Conservation (phyloP, 2,113 vertebrate genomes). For the Cottus gobio region DNA sequence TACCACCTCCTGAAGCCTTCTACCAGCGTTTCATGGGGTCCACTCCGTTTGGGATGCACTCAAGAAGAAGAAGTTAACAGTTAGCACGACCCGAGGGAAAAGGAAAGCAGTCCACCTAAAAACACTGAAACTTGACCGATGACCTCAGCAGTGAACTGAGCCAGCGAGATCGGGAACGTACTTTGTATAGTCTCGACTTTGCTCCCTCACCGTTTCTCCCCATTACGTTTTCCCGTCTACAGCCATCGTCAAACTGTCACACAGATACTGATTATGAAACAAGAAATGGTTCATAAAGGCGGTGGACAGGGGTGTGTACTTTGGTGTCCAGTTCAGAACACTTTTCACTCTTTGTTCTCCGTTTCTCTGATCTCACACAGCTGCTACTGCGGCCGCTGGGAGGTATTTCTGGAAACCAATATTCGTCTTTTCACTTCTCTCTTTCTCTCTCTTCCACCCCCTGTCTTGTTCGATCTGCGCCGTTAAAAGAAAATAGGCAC, state of each 20-base stretch:
- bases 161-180: neutral
- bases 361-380: neutral
- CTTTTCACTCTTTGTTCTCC: neutral
- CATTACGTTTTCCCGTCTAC: neutral
- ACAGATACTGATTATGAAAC: constrained; percentile 2
- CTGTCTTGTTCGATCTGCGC: constrained; percentile 42
- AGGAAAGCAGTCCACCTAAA: neutral
- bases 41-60: neutral
- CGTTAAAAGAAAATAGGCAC: constrained; percentile 63
- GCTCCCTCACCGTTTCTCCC: neutral
- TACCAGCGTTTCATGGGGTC: neutral
- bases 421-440: constrained; percentile 35
- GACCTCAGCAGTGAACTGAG: neutral
- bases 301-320: neutral
- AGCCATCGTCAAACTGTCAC: neutral
- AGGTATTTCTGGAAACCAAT: constrained; percentile 58
- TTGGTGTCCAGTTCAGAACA: neutral
- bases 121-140: neutral
- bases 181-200: neutral
- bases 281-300: neutral
- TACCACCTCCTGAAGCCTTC: too few species aligned
- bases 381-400: constrained; percentile 16
- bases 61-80: neutral
- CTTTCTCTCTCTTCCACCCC: too few species aligned
- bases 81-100: neutral